Conservation (phyloP, 1,140 invertebrate genomes). For the Drosophila kepulauana region DNA sequence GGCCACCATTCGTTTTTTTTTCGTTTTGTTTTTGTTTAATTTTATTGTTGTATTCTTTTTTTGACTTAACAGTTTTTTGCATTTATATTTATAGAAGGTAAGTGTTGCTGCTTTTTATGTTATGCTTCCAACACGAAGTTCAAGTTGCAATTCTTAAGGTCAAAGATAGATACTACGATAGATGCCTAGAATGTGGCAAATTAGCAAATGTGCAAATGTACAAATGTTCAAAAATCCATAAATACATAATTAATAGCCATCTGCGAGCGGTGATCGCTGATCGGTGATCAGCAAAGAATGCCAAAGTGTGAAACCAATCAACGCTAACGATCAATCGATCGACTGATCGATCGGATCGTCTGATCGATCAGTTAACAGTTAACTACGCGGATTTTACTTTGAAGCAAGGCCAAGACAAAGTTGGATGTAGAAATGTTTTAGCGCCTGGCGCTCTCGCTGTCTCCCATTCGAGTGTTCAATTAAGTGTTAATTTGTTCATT, state of each 20-base stretch:
- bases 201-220: neutral
- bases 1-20: constrained; percentile 6
- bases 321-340: neutral
- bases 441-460: too few relatives aligned
- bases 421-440: too few relatives aligned
- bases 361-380: too few relatives aligned
- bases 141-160: constrained; percentile 32
- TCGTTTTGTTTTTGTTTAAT: neutral
- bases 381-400: too few relatives aligned
- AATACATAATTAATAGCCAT: constrained; percentile 16
- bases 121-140: constrained; percentile 26
- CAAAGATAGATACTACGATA: neutral
- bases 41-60: constrained; percentile 1
- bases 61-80: constrained; percentile 6
- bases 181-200: constrained; percentile 4
- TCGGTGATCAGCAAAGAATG: constrained; percentile 1
- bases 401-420: too few relatives aligned
- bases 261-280: neutral
- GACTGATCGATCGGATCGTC: too few relatives aligned
- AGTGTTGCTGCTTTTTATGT: constrained; percentile 24
- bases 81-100: constrained; percentile 31
- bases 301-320: neutral
- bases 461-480: too few relatives aligned
- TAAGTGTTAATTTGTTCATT: neutral
- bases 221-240: neutral